Conservation (phyloP, 2,797 vertebrate species). For the Tachyglossus aculeatus region DNA sequence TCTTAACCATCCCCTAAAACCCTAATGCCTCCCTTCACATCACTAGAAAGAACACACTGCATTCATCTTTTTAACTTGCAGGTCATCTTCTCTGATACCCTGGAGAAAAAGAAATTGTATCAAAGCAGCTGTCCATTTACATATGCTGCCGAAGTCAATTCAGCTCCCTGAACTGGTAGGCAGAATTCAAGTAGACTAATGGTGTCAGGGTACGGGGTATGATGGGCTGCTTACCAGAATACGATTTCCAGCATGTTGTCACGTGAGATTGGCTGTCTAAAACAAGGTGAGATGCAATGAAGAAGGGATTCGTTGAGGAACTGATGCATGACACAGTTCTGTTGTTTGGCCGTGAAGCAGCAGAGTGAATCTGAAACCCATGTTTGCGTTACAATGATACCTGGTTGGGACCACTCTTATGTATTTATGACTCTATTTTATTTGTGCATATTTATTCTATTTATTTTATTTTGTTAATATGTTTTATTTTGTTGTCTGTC, state of each 20-base stretch:
- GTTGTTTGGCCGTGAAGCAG: too few relatives aligned
- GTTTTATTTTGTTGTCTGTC: too few relatives aligned
- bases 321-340: background rate
- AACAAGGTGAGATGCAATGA: background rate
- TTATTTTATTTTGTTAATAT: too few relatives aligned
- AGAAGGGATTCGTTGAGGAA: background rate
- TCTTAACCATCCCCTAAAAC: background rate
- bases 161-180: background rate
- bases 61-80: background rate
- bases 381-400: too few relatives aligned
- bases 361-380: too few relatives aligned
- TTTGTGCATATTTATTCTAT: too few relatives aligned
- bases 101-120: background rate
- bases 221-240: constrained; percentile 48
- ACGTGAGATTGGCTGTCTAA: constrained; percentile 17
- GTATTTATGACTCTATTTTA: too few relatives aligned
- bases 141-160: background rate
- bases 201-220: background rate
- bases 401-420: too few relatives aligned
- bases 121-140: constrained; percentile 28
- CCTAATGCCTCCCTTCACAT: background rate
- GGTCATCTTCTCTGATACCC: background rate
- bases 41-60: background rate
- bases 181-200: background rate
- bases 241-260: constrained; percentile 1